Evolutionary conservation across 37 sponge, comb jelly and placozoan species (phyloP).

Genomic region (Aplysina aerophoba): DNA sequence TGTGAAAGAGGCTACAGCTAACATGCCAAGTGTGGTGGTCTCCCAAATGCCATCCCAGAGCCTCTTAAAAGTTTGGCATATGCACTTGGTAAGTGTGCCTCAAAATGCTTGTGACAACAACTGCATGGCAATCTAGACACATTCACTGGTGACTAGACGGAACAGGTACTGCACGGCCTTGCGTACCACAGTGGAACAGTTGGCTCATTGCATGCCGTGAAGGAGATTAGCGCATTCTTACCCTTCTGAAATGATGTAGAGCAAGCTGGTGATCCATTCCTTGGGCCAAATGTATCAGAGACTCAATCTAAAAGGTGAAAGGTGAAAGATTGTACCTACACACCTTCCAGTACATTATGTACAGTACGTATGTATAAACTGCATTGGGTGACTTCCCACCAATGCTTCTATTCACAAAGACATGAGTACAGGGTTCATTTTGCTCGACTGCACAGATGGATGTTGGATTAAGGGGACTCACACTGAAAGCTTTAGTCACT

Average conservation of each 20-base stretch:
- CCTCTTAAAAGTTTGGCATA: too few species aligned
- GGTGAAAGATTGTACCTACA: too few species aligned
- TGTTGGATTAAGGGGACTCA: too few species aligned
- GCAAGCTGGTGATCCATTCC: conserved; percentile 15
- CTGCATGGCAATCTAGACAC: not conserved
- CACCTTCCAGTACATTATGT: not conserved
- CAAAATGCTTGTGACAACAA: not conserved
- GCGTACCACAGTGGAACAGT: not conserved
- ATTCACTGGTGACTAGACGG: not conserved
- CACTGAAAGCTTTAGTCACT: conserved; percentile 11
- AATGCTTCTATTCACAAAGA: not conserved
- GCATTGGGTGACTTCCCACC: too few species aligned
- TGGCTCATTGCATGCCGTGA: not conserved
- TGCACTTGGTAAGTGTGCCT: too few species aligned
- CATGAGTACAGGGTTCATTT: too few species aligned
- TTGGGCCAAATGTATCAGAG: not conserved
- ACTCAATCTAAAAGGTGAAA: not conserved
- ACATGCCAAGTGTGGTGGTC: too few species aligned
- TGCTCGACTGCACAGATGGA: too few species aligned
- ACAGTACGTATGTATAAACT: too few species aligned
- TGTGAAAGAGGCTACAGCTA: too few species aligned
- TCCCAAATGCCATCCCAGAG: too few species aligned
- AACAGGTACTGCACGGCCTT: not conserved
- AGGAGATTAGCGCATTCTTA: not conserved
- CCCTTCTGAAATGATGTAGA: not conserved